Evolutionary conservation across 2,797 vertebrate species (phyloP).

Genomic region (Podargus strigoides): DNA sequence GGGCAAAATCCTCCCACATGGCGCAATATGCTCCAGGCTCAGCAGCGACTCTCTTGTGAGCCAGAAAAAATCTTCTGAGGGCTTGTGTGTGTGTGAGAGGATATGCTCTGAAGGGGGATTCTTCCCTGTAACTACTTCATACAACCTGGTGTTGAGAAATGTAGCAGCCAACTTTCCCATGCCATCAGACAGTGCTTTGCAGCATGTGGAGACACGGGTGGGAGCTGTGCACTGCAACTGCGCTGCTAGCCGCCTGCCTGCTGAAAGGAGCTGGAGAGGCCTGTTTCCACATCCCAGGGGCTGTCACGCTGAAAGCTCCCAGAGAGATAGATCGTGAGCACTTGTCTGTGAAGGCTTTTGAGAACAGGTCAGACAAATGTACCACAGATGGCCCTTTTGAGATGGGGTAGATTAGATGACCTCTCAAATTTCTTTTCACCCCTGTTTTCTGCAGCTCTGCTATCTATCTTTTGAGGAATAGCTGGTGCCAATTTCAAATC

Average conservation of each 20-base stretch:
- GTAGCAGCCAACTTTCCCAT: not conserved
- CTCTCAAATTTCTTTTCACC: constrained; percentile 9
- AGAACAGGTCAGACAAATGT: constrained; percentile 1
- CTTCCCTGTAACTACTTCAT: not conserved
- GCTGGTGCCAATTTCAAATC: constrained; percentile 11
- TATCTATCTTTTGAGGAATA: constrained; percentile 16
- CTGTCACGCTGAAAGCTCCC: not conserved
- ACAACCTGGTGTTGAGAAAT: not conserved
- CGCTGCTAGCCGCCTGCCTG: not conserved
- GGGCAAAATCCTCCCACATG: not conserved
- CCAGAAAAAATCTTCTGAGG: not conserved
- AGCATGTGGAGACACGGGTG: not conserved
- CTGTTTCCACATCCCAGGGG: not conserved
- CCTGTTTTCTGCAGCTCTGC: not conserved
- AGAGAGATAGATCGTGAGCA: not conserved
- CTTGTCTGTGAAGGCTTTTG: not conserved
- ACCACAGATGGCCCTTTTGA: not conserved
- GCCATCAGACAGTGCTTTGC: not conserved
- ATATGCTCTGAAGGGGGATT: not conserved
- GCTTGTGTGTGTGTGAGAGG: not conserved
- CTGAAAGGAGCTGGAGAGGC: not conserved
- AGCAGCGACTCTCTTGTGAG: not conserved
- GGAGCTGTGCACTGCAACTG: not conserved
- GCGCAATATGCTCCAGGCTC: constrained; percentile 16
- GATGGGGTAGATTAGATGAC: constrained; percentile 1